Conservation (phyloP, 2,113 vertebrate genomes). For the Gobiocypris rarus region DNA sequence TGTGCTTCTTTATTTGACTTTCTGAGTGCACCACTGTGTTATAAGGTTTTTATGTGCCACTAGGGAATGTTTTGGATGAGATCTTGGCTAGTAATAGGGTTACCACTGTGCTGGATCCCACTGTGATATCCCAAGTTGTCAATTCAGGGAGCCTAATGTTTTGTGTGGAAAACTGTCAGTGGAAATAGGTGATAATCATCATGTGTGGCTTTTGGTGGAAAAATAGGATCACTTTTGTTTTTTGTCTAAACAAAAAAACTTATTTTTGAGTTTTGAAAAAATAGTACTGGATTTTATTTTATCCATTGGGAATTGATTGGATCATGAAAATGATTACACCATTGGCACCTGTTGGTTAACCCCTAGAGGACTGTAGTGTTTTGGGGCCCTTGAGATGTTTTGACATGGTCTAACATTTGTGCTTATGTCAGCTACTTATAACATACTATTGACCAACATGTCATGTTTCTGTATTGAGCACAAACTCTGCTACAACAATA, state of each 20-base stretch:
- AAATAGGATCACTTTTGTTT: neutral
- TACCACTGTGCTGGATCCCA: slow-evolving; percentile 4
- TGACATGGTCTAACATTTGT: too few species aligned
- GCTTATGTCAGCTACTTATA: too few species aligned
- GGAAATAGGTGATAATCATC: neutral
- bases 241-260: neutral
- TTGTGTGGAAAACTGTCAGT: neutral
- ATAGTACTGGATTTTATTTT: neutral
- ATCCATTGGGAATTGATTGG: neutral
- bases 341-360: neutral
- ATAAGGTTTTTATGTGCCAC: slow-evolving; percentile 19
- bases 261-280: neutral
- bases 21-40: neutral
- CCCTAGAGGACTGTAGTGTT: too few species aligned
- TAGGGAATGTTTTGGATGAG: neutral
- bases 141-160: neutral
- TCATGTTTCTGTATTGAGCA: too few species aligned
- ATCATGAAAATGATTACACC: neutral
- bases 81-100: neutral
- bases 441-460: too few species aligned
- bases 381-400: too few species aligned
- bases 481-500: too few species aligned
- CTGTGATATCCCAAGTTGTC: neutral
- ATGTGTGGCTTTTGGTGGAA: neutral
- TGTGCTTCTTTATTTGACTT: neutral